Evolutionary conservation across 2,113 vertebrate species (phyloP), one percentile per base, ranked within the genome.

Genomic region (Sapayoa aenigma): DNA sequence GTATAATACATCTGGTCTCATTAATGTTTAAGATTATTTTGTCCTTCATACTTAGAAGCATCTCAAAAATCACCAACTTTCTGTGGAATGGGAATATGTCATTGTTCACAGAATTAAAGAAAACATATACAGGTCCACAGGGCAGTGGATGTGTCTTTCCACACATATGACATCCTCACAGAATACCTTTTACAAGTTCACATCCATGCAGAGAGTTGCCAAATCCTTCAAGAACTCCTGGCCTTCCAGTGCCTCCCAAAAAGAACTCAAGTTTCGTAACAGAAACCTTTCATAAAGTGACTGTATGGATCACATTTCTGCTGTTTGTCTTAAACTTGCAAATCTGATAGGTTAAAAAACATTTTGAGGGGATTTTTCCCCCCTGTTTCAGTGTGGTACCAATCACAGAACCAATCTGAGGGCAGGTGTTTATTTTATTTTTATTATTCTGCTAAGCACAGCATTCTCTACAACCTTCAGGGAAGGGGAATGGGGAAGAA

Each of bases 381-480:
- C 42, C 4, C 6, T 9, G 0, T n/a, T 91, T 77, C 89, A 76
- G 52, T 73, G 39, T 5, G 82, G 94, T 94, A 94, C 97, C 97
- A 97, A 98, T 98, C 98, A 98, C 91, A 97, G 97, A 98, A 98
- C 97, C 97, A 98, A 98, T 98, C 97, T 93, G 28, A 87, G 33
- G 69, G 95, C 98, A 98, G 92, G 93, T 97, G 94, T 97, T 95
- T 97, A 83, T 88, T 95, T 95, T 96, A 90, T 93, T 96, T 95
- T 95, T 98, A 98, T 98, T 98, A 98, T 98, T 98, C 98, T 97
- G 98, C 98, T 98, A 98, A 98, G 98, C 98, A 98, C 98, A 98
- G 98, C 98, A 98, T 97, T 98, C 98, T 98, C 89, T 74, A 92
- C 98, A 98, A 98, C 98, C 98, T 98, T 98, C 98, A 97, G 98